A percentile compares a stretch with the other conserved stretches of the same genome.
phyloP scores from a whole-genome alignment of 2,113 vertebrate species.

The Engraulis encrasicolus region DNA sequence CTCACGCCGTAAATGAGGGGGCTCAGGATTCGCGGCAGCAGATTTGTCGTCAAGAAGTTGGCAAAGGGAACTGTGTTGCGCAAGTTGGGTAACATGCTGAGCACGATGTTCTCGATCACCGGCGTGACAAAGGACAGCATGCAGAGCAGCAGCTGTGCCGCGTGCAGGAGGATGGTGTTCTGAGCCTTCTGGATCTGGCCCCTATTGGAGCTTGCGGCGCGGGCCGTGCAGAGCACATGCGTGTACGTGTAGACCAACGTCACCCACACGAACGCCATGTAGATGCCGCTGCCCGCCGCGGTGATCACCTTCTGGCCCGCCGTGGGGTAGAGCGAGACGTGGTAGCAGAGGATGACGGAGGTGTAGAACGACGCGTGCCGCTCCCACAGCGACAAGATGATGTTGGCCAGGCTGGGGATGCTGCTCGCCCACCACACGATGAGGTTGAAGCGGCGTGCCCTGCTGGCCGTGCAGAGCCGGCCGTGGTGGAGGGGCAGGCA shows the following conservation, averaged over 20 bases:
- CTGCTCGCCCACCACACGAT: constrained; percentile 31
- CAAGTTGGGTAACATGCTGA: neutral
- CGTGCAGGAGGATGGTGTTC: constrained; percentile 40
- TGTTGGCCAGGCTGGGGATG: neutral
- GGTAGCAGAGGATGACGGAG: neutral
- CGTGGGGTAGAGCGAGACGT: neutral
- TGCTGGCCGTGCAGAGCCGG: constrained; percentile 27
- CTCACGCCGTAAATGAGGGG: constrained; percentile 43
- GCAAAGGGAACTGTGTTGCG: neutral
- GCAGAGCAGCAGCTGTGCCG: constrained; percentile 31
- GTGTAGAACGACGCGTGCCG: constrained; percentile 8
- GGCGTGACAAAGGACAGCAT: constrained; percentile 23
- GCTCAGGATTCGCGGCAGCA: constrained; percentile 28
- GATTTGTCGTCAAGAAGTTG: neutral
- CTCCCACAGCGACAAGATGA: constrained; percentile 9
- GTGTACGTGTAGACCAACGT: constrained; percentile 37
- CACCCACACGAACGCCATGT: constrained; percentile 32
- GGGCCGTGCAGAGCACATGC: constrained; percentile 30
- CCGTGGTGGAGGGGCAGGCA: constrained; percentile 41
- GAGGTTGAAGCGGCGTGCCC: constrained; percentile 22
- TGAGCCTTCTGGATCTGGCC: constrained; percentile 26
- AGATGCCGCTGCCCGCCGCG: neutral
- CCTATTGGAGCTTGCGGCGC: constrained; percentile 25
- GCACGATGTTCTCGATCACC: neutral
- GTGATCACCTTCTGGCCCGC: neutral